These are phyloP conservation scores for Tachyglossus aculeatus DNA, from an alignment of 2,797 vertebrate genomes.

Conservation along the genomic window DNA sequence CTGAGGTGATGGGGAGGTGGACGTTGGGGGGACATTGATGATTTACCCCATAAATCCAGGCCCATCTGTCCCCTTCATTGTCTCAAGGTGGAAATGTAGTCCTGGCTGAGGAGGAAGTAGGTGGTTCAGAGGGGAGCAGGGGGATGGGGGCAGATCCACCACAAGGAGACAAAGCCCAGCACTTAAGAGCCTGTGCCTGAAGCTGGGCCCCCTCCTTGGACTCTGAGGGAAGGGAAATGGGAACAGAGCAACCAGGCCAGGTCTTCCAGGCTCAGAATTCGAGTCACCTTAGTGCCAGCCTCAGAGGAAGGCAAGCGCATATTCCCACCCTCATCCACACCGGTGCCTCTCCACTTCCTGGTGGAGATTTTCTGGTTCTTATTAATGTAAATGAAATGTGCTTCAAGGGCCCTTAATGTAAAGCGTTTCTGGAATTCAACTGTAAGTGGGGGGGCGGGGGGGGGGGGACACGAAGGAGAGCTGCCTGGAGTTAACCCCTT, in stretches of 20 bases:
- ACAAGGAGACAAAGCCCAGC: neutral
- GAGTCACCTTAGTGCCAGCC: neutral
- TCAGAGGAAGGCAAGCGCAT: neutral
- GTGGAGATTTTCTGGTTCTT: constrained; percentile 64
- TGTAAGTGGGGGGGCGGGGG: too few species aligned
- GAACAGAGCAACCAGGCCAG: too few species aligned
- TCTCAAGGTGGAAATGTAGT: neutral
- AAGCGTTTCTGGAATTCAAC: constrained; percentile 67
- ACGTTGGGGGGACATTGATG: too few species aligned
- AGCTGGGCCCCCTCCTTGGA: neutral
- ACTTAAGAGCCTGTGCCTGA: neutral
- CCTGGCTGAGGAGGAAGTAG: neutral
- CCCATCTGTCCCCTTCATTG: neutral
- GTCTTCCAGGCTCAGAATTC: too few species aligned
- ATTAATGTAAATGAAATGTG: constrained; percentile 70
- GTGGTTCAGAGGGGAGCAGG: too few species aligned
- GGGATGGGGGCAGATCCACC: neutral
- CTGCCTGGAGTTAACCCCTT: constrained; percentile 53
- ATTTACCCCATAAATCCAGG: too few species aligned
- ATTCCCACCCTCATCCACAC: too few species aligned
- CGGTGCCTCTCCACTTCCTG: neutral
- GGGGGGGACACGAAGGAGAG: neutral
- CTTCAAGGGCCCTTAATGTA: constrained; percentile 57
- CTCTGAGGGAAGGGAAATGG: neutral
- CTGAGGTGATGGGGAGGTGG: too few species aligned